Percentiles rank a stretch among this genome's conserved stretches.
phyloP scores from a whole-genome alignment of 1,140 invertebrate genomes.

The Pomacea maculata region DNA sequence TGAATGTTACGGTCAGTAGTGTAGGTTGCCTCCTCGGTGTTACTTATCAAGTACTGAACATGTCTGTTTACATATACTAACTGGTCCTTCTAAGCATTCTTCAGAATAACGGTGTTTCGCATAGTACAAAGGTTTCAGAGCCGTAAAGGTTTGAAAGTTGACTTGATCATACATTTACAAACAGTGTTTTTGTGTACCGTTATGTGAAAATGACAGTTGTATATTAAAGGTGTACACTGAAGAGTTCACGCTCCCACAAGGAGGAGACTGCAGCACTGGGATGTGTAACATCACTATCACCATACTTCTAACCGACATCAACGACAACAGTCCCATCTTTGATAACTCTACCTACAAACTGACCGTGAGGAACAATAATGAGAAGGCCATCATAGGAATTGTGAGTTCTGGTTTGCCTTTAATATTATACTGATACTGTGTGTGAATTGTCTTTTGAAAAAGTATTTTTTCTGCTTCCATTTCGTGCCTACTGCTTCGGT shows the following conservation, averaged over 20 bases:
- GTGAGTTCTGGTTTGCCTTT: background rate
- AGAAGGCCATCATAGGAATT: background rate
- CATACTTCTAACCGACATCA: slow-evolving; percentile 13
- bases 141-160: background rate
- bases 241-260: background rate
- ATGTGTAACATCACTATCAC: slow-evolving; percentile 4
- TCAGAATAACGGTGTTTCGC: no score
- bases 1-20: background rate
- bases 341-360: background rate
- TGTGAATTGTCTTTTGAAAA: background rate
- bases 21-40: background rate
- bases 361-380: background rate
- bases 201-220: no score
- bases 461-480: background rate
- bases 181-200: background rate
- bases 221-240: background rate
- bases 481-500: background rate
- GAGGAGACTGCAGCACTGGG: slow-evolving; percentile 1
- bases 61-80: no score
- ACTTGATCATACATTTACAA: background rate
- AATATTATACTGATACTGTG: background rate
- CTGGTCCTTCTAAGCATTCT: no score
- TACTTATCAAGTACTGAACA: background rate
- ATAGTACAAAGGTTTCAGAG: background rate
- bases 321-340: slow-evolving; percentile 16